These are phyloP conservation scores for Aculops lycopersici DNA, from an alignment of 1,140 invertebrate species.

Conservation along the genomic window DNA sequence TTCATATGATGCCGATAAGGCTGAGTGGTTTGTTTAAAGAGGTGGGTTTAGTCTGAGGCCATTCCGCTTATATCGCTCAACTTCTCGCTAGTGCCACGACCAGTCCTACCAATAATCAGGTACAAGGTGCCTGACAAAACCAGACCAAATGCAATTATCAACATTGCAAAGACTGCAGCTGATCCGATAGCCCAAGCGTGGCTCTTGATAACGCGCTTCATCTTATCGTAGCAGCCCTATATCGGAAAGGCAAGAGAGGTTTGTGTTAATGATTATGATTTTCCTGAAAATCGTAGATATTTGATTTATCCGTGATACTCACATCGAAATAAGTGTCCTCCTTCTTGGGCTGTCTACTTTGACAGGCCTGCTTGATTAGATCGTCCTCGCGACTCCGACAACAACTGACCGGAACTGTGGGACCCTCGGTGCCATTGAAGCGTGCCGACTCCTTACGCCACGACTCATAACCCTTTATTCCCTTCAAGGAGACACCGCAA, in stretches of 20 bases:
- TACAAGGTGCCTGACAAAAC: no score
- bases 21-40: no score
- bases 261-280: not conserved
- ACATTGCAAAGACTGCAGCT: no score
- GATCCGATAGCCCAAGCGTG: no score
- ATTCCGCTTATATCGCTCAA: no score
- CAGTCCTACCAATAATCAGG: no score
- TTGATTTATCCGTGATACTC: not conserved
- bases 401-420: conserved; percentile 41
- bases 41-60: no score
- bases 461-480: conserved; percentile 25
- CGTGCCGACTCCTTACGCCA: conserved; percentile 22
- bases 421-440: conserved; percentile 2
- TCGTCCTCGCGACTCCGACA: conserved; percentile 22
- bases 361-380: not conserved
- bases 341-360: not conserved
- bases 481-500: conserved; percentile 28
- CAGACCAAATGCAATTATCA: no score
- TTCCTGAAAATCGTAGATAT: conserved; percentile 1
- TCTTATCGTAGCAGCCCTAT: conserved; percentile 31
- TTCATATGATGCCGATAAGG: no score
- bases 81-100: no score
- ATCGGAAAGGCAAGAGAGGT: not conserved
- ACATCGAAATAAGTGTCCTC: conserved; percentile 4
- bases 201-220: conserved; percentile 29